A percentile compares a stretch with the other conserved stretches of the same genome.
Conservation (phyloP, 2,797 vertebrate genomes). For the Semotilus atromaculatus region DNA sequence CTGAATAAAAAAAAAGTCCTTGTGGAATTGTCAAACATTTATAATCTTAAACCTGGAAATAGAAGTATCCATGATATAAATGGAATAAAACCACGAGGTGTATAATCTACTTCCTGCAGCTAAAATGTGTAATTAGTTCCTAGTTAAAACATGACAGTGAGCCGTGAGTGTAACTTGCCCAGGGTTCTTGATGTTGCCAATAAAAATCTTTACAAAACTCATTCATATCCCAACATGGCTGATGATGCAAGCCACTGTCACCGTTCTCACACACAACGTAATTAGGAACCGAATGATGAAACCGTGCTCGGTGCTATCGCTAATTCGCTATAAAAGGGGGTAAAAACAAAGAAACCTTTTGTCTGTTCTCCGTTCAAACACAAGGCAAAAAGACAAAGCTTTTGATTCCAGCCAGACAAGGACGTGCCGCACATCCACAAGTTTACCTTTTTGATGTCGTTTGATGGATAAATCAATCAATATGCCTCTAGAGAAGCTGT, state of each 20-base stretch:
- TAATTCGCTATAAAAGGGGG: neutral
- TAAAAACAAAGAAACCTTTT: neutral
- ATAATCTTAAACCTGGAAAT: neutral
- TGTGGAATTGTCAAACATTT: neutral
- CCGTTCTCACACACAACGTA: neutral
- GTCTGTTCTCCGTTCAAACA: neutral
- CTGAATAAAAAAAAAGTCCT: neutral
- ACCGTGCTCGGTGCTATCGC: neutral
- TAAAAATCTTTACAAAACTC: slow-evolving; percentile 22
- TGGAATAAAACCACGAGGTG: neutral
- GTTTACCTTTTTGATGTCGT: neutral
- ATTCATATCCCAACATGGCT: neutral
- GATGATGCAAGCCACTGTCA: slow-evolving; percentile 36
- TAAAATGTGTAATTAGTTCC: neutral
- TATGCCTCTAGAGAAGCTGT: neutral
- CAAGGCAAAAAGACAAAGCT: neutral
- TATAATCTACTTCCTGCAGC: neutral
- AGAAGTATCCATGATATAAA: neutral
- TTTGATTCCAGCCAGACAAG: neutral
- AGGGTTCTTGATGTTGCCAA: neutral
- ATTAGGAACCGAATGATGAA: slow-evolving; percentile 29
- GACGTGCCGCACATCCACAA: neutral
- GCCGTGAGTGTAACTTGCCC: neutral
- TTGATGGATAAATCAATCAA: slow-evolving; percentile 17
- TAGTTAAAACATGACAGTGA: neutral